A percentile compares a stretch with the other conserved stretches of the same genome.
These are phyloP conservation scores for Pachycephala philippinensis DNA, from an alignment of 2,113 vertebrate genomes.

Conservation along the genomic window DNA sequence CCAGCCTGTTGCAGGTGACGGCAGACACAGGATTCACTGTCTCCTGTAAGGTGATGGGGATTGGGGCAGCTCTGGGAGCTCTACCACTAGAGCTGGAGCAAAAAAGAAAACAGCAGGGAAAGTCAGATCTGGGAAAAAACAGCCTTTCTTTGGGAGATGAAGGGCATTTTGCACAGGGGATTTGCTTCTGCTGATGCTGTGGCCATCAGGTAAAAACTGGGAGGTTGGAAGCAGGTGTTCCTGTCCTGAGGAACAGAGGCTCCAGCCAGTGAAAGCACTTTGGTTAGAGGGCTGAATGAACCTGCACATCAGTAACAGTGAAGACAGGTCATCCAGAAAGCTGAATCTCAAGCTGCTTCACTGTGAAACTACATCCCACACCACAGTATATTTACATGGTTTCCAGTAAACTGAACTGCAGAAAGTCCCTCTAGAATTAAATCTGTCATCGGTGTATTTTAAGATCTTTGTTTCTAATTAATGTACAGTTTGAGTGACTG, in stretches of 20 bases:
- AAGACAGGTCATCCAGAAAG: neutral
- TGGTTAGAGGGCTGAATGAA: neutral
- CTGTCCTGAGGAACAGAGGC: neutral
- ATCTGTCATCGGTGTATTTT: neutral
- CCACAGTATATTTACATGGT: neutral
- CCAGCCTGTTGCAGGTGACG: neutral
- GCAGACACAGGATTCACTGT: neutral
- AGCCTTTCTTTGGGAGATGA: neutral
- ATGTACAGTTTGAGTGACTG: neutral
- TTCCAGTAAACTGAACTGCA: neutral
- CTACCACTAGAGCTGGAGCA: neutral
- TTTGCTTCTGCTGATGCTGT: neutral
- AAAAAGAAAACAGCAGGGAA: neutral
- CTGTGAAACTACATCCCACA: neutral
- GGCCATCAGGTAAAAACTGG: neutral
- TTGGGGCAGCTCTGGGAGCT: neutral
- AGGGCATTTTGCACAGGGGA: neutral
- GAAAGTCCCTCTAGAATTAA: neutral
- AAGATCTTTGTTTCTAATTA: neutral
- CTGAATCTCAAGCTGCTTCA: neutral
- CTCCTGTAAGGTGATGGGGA: neutral
- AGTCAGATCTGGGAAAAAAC: neutral
- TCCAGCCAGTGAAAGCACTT: neutral
- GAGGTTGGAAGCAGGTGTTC: neutral
- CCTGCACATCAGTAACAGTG: neutral